Evolutionary conservation across 2,888 invertebrate genomes (phyloP).

Genomic region (Drosophila picticornis): DNA sequence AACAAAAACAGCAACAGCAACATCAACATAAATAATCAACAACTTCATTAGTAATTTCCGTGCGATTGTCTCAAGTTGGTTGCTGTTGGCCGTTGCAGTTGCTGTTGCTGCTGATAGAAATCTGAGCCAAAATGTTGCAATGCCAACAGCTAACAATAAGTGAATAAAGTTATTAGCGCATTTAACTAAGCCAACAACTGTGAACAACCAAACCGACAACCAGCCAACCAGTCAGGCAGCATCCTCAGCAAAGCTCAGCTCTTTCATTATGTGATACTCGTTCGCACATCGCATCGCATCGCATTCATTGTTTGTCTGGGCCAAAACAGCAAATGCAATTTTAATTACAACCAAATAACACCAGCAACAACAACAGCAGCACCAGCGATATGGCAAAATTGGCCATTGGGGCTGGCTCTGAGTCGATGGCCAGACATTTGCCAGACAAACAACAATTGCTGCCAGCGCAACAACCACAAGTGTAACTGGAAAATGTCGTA

Average conservation of each 20-base stretch:
- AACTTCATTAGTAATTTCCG: slow-evolving; percentile 79
- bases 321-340: slow-evolving; percentile 73
- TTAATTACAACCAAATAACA: slow-evolving; percentile 75
- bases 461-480: slow-evolving; percentile 45
- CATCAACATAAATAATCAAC: slow-evolving; percentile 48
- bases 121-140: slow-evolving; percentile 74
- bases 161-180: slow-evolving; percentile 82
- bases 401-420: slow-evolving; percentile 19
- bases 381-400: slow-evolving; percentile 13
- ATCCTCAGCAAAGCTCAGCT: slow-evolving; percentile 44
- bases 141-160: slow-evolving; percentile 56
- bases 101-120: slow-evolving; percentile 59
- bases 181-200: slow-evolving; percentile 75
- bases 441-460: slow-evolving; percentile 55
- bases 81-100: slow-evolving; percentile 25
- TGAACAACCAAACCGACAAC: slow-evolving; percentile 22
- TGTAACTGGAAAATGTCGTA: slow-evolving; percentile 31
- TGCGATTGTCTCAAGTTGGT: slow-evolving; percentile 70
- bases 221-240: slow-evolving; percentile 19
- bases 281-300: slow-evolving; percentile 30
- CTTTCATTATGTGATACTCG: slow-evolving; percentile 45
- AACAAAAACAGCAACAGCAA: slow-evolving; percentile 20
- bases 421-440: slow-evolving; percentile 61
- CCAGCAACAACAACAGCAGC: slow-evolving; percentile 33
- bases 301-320: slow-evolving; percentile 61